phyloP scores from a whole-genome alignment of 2,888 invertebrate species.

The Nomada fabriciana region DNA sequence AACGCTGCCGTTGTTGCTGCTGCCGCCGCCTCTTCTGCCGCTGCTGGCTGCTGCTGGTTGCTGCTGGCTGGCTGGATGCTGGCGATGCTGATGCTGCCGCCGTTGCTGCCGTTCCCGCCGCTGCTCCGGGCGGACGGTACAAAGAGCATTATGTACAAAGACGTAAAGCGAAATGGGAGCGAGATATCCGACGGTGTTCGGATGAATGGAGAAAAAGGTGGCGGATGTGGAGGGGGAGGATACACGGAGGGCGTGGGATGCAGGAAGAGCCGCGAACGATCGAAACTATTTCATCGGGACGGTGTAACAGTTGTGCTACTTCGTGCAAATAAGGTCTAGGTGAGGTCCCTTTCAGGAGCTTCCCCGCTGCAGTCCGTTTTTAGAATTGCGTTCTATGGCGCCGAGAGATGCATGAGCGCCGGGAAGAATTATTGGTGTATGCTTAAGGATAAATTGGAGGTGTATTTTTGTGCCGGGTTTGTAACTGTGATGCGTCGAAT shows the following conservation, averaged over 20 bases:
- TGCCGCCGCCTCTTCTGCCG: slow-evolving; percentile 13
- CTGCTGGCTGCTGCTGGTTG: slow-evolving; percentile 32
- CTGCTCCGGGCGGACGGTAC: slow-evolving; percentile 71
- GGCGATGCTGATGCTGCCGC: slow-evolving; percentile 8
- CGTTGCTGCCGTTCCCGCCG: slow-evolving; percentile 43
- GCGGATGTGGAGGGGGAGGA: slow-evolving; percentile 57
- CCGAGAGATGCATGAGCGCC: too few relatives aligned
- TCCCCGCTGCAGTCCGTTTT: too few relatives aligned
- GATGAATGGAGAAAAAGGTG: slow-evolving; percentile 62
- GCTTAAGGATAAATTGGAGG: too few relatives aligned
- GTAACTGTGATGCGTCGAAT: too few relatives aligned
- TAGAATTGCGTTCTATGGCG: too few relatives aligned
- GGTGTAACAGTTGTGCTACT: slow-evolving; percentile 13
- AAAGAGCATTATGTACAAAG: slow-evolving; percentile 82
- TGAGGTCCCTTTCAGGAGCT: too few relatives aligned
- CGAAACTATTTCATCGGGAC: slow-evolving; percentile 42
- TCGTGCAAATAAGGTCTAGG: not conserved
- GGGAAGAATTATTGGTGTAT: too few relatives aligned
- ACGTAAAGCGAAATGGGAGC: slow-evolving; percentile 81
- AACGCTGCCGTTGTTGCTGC: slow-evolving; percentile 39
- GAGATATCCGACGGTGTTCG: slow-evolving; percentile 77
- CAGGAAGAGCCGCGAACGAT: slow-evolving; percentile 45
- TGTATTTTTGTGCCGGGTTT: too few relatives aligned
- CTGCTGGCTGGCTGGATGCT: slow-evolving; percentile 5
- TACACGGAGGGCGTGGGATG: slow-evolving; percentile 64